These are phyloP conservation scores for Nannoperca australis DNA, from an alignment of 2,797 vertebrate species.

Conservation along the genomic window DNA sequence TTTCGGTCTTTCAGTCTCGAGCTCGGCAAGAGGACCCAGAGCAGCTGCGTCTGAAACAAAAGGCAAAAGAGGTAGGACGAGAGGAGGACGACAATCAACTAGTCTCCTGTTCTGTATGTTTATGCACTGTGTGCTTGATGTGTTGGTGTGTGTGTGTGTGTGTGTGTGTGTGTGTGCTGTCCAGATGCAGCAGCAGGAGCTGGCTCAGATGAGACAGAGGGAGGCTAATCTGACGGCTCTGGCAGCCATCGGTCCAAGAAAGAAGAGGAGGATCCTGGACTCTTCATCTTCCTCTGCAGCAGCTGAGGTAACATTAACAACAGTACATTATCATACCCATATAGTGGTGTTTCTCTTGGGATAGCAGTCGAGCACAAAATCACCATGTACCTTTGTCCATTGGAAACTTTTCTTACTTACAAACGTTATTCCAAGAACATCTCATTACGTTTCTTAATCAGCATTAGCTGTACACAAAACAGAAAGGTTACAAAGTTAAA, in stretches of 20 bases:
- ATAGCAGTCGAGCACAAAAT: neutral
- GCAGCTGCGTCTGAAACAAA: constrained; percentile 96
- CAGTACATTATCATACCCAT: neutral
- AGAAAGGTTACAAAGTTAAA: neutral
- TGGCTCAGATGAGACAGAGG: constrained; percentile 96
- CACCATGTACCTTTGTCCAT: neutral
- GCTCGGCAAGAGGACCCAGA: constrained; percentile 98
- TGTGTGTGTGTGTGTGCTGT: constrained; percentile 36
- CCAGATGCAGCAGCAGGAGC: constrained; percentile 99
- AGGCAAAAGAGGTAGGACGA: constrained; percentile 94
- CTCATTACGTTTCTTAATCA: neutral
- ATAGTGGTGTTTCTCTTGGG: neutral
- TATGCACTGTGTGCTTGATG: constrained; percentile 4
- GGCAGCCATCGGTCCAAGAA: constrained; percentile 96
- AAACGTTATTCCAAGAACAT: neutral
- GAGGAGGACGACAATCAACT: neutral
- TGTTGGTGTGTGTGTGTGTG: constrained; percentile 15
- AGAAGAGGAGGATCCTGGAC: constrained; percentile 92
- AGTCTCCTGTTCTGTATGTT: constrained; percentile 12
- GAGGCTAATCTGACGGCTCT: constrained; percentile 97
- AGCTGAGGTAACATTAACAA: constrained; percentile 87
- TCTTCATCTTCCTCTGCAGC: constrained; percentile 89
- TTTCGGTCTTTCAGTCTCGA: constrained; percentile 88
- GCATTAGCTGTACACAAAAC: too few relatives aligned
- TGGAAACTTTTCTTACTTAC: neutral